Evolutionary conservation across 2,113 vertebrate species (phyloP).

Genomic region (Procavia capensis): DNA sequence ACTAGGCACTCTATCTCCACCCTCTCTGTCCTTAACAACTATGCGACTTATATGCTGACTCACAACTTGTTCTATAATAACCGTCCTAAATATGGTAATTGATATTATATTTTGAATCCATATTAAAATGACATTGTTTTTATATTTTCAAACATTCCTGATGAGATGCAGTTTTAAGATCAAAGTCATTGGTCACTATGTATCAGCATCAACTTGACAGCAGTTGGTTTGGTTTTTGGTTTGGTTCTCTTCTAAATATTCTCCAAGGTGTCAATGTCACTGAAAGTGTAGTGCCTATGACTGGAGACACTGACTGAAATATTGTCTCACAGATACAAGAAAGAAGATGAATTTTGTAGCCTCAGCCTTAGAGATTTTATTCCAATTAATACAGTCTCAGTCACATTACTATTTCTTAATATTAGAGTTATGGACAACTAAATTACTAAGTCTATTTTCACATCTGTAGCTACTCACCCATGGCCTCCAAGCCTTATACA

Average conservation of each 20-base stretch:
- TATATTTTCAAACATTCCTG: background rate
- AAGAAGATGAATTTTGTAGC: background rate
- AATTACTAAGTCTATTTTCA: background rate
- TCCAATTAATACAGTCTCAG: background rate
- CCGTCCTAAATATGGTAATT: background rate
- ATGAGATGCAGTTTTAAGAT: background rate
- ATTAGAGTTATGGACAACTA: background rate
- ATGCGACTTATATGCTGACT: background rate
- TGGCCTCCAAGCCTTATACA: background rate
- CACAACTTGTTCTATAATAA: background rate
- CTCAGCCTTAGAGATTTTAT: background rate
- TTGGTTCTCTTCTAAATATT: background rate
- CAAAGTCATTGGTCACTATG: too few species aligned
- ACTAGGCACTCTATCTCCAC: background rate
- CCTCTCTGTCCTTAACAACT: background rate
- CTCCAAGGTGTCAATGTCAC: background rate
- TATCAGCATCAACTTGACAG: too few species aligned
- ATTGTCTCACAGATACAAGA: background rate
- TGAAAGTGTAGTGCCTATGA: background rate
- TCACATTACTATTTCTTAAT: background rate
- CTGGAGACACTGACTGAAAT: background rate
- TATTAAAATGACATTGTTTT: background rate
- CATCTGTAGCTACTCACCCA: background rate
- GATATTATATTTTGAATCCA: background rate
- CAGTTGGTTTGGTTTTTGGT: too few species aligned